phyloP scores from a whole-genome alignment of 2,888 invertebrate genomes.

The Ashinkailepas kermadecensis region DNA sequence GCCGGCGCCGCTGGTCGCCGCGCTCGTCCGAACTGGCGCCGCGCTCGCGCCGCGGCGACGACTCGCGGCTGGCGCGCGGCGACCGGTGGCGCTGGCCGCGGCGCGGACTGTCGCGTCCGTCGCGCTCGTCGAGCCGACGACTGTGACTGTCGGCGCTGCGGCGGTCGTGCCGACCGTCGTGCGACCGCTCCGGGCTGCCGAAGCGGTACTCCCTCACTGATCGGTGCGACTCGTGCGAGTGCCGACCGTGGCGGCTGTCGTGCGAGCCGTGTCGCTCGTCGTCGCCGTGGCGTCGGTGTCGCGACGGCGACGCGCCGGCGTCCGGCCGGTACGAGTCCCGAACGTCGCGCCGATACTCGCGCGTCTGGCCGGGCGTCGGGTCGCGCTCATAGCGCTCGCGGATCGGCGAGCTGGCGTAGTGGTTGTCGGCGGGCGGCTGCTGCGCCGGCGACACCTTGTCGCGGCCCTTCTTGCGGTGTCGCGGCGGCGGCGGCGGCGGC shows the following conservation, averaged over 20 bases:
- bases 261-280: neutral
- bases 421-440: neutral
- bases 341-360: neutral
- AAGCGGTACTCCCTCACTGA: neutral
- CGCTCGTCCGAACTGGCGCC: neutral
- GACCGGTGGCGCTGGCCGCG: neutral
- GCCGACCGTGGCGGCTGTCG: no score
- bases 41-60: neutral
- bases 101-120: neutral
- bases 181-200: neutral
- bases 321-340: neutral
- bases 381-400: neutral
- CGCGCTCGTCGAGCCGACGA: neutral
- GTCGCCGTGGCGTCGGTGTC: neutral
- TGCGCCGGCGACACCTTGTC: constrained; percentile 23
- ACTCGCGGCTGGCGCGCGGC: neutral
- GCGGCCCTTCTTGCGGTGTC: constrained; percentile 31
- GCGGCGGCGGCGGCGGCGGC: constrained; percentile 33
- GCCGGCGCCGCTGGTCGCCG: neutral
- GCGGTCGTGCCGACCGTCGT: neutral
- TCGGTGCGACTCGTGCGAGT: neutral
- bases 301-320: neutral
- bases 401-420: constrained; percentile 17
- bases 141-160: neutral
- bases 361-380: neutral